These are phyloP conservation scores for Labia minor DNA, from an alignment of 2,888 invertebrate species.

Conservation along the genomic window DNA sequence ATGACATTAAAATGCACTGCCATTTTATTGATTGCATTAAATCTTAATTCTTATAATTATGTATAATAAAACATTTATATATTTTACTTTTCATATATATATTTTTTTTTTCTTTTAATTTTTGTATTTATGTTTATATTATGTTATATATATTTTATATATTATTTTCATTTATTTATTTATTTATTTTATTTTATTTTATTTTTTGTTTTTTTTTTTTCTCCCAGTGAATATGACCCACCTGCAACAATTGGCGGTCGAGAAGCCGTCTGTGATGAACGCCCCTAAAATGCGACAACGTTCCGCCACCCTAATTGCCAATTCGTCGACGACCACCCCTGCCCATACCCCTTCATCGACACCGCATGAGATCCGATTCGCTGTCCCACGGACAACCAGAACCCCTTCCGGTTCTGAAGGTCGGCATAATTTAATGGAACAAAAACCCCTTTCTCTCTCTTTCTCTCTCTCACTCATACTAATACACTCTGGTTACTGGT, in stretches of 20 bases:
- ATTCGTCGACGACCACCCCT: conserved; percentile 18
- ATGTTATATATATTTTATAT: conserved; percentile 16
- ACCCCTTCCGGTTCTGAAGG: conserved; percentile 22
- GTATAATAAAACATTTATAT: too few relatives aligned
- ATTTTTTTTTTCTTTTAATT: too few relatives aligned
- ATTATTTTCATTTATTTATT: conserved; percentile 21
- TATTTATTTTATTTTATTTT: too few relatives aligned
- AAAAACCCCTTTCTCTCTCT: conserved; percentile 23
- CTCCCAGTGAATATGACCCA: conserved; percentile 27
- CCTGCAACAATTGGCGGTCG: conserved; percentile 28
- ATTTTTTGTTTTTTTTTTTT: conserved; percentile 22
- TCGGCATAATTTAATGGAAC: conserved; percentile 15
- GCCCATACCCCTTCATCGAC: conserved; percentile 19
- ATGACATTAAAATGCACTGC: too few relatives aligned
- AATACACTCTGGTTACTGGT: background rate
- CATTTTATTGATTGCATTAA: too few relatives aligned
- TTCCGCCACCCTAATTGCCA: conserved; percentile 18
- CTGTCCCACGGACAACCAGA: conserved; percentile 18
- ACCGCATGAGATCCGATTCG: conserved; percentile 18
- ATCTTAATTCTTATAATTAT: too few relatives aligned
- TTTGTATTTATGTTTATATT: background rate
- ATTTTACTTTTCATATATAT: too few relatives aligned
- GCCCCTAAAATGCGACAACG: conserved; percentile 20
- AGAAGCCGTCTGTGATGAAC: conserved; percentile 16
- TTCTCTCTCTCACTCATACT: conserved; percentile 27